These are phyloP conservation scores for Lepidothrix coronata DNA, from an alignment of 2,113 vertebrate genomes.

Conservation along the genomic window DNA sequence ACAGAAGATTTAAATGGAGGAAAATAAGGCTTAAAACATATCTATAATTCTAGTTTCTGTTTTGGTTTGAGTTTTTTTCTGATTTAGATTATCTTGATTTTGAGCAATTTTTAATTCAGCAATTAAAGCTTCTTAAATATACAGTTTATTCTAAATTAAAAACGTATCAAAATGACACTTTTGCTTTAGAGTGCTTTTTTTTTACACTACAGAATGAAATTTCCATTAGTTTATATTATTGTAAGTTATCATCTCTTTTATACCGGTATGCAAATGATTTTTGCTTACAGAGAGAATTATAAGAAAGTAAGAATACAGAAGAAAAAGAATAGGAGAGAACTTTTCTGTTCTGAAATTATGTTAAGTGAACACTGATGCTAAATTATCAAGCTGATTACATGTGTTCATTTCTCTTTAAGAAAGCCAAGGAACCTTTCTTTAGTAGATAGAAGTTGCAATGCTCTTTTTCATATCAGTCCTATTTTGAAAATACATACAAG, in stretches of 20 bases:
- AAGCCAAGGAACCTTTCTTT: not conserved
- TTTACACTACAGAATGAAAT: not conserved
- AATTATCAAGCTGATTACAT: not conserved
- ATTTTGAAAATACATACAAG: not conserved
- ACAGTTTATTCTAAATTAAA: not conserved
- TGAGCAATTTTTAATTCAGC: not conserved
- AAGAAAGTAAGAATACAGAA: not conserved
- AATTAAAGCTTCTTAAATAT: not conserved
- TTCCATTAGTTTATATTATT: not conserved
- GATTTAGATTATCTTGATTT: not conserved
- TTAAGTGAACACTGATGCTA: not conserved
- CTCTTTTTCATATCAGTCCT: not conserved
- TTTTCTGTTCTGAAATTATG: not conserved
- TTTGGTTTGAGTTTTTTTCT: not conserved
- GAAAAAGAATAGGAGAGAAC: not conserved
- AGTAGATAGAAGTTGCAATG: not conserved
- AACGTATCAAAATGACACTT: not conserved
- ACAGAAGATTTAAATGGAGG: not conserved
- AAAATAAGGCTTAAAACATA: not conserved
- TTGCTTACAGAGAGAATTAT: not conserved
- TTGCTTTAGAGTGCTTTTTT: not conserved
- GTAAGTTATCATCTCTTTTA: not conserved
- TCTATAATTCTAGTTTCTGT: not conserved
- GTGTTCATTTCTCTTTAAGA: not conserved
- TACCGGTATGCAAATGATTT: not conserved